Evolutionary conservation across 2,113 vertebrate species (phyloP).

Genomic region (Neogobius melanostomus): DNA sequence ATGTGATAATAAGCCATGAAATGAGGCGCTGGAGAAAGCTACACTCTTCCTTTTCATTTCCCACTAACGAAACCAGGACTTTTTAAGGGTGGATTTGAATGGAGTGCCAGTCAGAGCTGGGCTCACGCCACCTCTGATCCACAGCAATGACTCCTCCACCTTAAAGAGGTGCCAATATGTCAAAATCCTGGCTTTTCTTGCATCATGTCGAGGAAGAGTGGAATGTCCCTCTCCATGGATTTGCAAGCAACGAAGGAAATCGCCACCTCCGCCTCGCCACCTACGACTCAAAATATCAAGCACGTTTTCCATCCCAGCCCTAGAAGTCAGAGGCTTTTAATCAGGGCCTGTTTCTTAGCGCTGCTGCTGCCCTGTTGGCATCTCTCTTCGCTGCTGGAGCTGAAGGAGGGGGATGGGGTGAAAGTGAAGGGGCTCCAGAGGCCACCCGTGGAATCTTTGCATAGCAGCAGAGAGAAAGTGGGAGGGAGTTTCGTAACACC

Average conservation of each 20-base stretch:
- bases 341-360: slow-evolving; percentile 12
- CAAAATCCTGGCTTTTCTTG: slow-evolving; percentile 8
- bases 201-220: slow-evolving; percentile 19
- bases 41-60: slow-evolving; percentile 45
- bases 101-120: slow-evolving; percentile 51
- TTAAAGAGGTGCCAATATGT: slow-evolving; percentile 45
- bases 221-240: slow-evolving; percentile 25
- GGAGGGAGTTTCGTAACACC: slow-evolving; percentile 54
- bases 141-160: slow-evolving; percentile 41
- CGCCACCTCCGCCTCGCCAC: slow-evolving; percentile 18
- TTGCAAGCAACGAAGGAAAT: slow-evolving; percentile 29
- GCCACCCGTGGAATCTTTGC: slow-evolving; percentile 61
- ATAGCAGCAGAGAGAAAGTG: slow-evolving; percentile 56
- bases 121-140: slow-evolving; percentile 58
- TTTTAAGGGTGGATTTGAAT: slow-evolving; percentile 60
- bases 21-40: slow-evolving; percentile 44
- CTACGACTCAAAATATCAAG: slow-evolving; percentile 7
- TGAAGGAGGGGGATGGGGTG: slow-evolving; percentile 48
- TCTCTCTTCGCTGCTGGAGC: slow-evolving; percentile 33
- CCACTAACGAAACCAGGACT: slow-evolving; percentile 52
- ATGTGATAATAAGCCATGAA: slow-evolving; percentile 34
- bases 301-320: slow-evolving; percentile 7
- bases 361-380: slow-evolving; percentile 28
- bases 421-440: slow-evolving; percentile 51
- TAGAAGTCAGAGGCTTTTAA: slow-evolving; percentile 38